A percentile compares a stretch with the other conserved stretches of the same genome.
These are phyloP conservation scores for Fopius arisanus DNA, from an alignment of 1,140 invertebrate species.

Conservation along the genomic window DNA sequence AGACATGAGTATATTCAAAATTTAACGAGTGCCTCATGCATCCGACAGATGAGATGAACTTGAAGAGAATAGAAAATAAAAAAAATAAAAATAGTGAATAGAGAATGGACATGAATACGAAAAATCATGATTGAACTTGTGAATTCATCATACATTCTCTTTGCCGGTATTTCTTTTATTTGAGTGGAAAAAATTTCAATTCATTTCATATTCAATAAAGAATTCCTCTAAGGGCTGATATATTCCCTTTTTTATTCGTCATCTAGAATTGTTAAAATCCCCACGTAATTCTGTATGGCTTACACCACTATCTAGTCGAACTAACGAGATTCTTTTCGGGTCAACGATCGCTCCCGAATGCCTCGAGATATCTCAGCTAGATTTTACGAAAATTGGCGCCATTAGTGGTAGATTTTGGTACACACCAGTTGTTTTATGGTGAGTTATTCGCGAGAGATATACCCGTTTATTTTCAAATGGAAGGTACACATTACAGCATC, in stretches of 20 bases:
- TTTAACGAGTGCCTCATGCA: neutral
- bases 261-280: neutral
- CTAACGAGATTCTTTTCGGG: neutral
- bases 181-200: neutral
- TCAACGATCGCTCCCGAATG: neutral
- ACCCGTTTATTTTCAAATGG: too few relatives aligned
- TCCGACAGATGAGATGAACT: neutral
- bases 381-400: neutral
- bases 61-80: neutral
- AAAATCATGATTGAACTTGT: neutral
- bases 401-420: neutral
- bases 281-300: neutral
- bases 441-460: too few relatives aligned
- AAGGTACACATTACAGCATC: too few relatives aligned
- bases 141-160: neutral
- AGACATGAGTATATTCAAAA: neutral
- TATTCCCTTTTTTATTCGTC: neutral
- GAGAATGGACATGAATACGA: neutral
- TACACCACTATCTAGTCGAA: neutral
- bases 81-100: neutral
- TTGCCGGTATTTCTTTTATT: neutral
- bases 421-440: neutral
- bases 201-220: neutral
- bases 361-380: neutral
- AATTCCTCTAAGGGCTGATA: neutral